Conservation (phyloP, 2,797 vertebrate genomes). For the Corythornis leucogaster region DNA sequence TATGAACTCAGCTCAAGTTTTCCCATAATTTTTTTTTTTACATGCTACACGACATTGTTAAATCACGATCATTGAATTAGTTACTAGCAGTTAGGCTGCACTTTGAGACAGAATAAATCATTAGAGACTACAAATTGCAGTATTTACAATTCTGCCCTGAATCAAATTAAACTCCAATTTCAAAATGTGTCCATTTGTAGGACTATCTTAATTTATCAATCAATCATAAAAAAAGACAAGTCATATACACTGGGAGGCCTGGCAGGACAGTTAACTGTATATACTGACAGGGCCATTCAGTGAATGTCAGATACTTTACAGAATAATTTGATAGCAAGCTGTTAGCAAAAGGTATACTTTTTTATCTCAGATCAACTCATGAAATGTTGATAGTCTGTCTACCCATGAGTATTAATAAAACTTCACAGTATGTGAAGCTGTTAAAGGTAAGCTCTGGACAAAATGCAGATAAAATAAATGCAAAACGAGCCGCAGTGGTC, state of each 20-base stretch:
- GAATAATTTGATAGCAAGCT: slow-evolving; percentile 1
- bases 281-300: not conserved
- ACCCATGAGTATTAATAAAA: slow-evolving; percentile 5
- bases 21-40: not conserved
- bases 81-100: not conserved
- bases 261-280: slow-evolving; percentile 22
- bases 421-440: not conserved
- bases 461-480: slow-evolving; percentile 52
- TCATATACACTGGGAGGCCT: slow-evolving; percentile 2
- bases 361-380: not conserved
- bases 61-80: slow-evolving; percentile 20
- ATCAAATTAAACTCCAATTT: slow-evolving; percentile 20
- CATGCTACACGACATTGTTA: not conserved
- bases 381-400: not conserved
- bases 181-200: not conserved
- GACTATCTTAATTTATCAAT: slow-evolving; percentile 28
- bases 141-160: slow-evolving; percentile 23
- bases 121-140: not conserved
- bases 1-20: slow-evolving; percentile 11
- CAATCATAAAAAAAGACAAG: not conserved
- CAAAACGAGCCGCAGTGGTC: slow-evolving; percentile 4
- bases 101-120: slow-evolving; percentile 12
- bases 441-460: slow-evolving; percentile 44
- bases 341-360: slow-evolving; percentile 19
- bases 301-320: not conserved